Percentiles rank a stretch among this genome's conserved stretches.
Conservation (phyloP, 2,113 vertebrate genomes). For the Rhea pennata region DNA sequence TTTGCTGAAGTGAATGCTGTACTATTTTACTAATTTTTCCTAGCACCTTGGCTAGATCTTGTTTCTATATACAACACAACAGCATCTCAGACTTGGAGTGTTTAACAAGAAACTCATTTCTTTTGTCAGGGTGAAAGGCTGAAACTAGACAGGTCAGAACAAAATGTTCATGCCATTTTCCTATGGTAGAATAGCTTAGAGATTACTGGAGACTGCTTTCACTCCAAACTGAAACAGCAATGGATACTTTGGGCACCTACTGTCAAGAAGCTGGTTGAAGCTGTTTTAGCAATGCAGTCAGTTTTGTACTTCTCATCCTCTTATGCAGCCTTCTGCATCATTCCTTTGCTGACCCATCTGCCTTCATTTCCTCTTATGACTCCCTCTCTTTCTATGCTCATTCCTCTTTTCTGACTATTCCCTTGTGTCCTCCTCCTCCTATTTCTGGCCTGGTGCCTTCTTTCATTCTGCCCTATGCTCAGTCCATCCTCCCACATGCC, state of each 20-base stretch:
- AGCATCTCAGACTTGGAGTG: not conserved
- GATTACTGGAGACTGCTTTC: rapidly evolving
- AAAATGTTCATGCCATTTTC: rapidly evolving
- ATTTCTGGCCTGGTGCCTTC: not conserved
- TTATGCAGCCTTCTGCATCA: not conserved
- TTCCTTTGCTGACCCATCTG: no score
- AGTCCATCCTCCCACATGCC: not conserved
- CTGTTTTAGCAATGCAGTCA: not conserved
- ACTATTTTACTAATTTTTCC: not conserved
- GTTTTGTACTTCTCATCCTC: not conserved
- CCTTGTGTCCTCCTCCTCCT: not conserved
- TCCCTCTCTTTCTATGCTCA: not conserved
- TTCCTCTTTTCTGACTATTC: not conserved
- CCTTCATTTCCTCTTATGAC: not conserved
- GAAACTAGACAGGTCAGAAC: not conserved
- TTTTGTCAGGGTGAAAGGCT: not conserved
- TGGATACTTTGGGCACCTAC: not conserved
- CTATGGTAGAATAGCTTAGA: not conserved
- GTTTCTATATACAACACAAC: not conserved
- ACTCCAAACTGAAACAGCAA: no score
- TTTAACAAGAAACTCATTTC: not conserved
- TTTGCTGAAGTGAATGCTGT: not conserved
- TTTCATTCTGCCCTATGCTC: not conserved
- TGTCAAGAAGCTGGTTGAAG: not conserved
- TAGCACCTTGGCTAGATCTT: rapidly evolving